A percentile compares a stretch with the other conserved stretches of the same genome.
Evolutionary conservation across 2,888 invertebrate genomes (phyloP).

Genomic region (Oscheius sp.): DNA sequence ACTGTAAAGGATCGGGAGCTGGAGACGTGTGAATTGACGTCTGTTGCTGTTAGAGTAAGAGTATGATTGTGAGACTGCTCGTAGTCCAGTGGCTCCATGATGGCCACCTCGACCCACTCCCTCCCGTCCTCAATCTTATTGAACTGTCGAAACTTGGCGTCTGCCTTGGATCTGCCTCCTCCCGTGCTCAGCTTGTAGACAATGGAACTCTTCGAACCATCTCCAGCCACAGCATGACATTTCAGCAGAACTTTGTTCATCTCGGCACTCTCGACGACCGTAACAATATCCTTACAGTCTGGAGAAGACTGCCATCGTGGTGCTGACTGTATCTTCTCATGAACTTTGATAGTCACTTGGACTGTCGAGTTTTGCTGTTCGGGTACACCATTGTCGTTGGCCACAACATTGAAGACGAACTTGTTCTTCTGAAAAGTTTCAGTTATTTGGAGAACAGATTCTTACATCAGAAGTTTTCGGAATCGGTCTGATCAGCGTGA

Average conservation of each 20-base stretch:
- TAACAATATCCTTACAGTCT: conserved; percentile 56
- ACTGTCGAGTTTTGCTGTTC: conserved; percentile 81
- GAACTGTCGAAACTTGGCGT: conserved; percentile 70
- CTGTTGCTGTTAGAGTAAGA: conserved; percentile 71
- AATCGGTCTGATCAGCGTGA: conserved; percentile 55
- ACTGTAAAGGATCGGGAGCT: conserved; percentile 91
- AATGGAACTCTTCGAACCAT: conserved; percentile 54
- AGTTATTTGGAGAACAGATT: neutral
- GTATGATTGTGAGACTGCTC: conserved; percentile 70
- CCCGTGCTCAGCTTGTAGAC: conserved; percentile 62
- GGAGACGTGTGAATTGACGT: conserved; percentile 64
- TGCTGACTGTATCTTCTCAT: conserved; percentile 61
- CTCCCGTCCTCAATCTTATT: conserved; percentile 55
- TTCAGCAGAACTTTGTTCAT: conserved; percentile 65
- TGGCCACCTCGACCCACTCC: conserved; percentile 63
- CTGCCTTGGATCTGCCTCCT: conserved; percentile 46
- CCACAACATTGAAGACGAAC: conserved; percentile 80
- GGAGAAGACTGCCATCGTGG: conserved; percentile 67
- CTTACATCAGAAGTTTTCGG: conserved; percentile 42
- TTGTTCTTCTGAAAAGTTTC: conserved; percentile 46
- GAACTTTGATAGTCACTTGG: conserved; percentile 74
- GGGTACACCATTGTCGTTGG: conserved; percentile 82
- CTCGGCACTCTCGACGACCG: conserved; percentile 64
- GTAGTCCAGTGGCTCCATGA: conserved; percentile 70
- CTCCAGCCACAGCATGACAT: conserved; percentile 65